Percentiles rank a stretch among this genome's conserved stretches.
These are phyloP conservation scores for Anabacerthia variegaticeps DNA, from an alignment of 2,797 vertebrate genomes.

Conservation along the genomic window DNA sequence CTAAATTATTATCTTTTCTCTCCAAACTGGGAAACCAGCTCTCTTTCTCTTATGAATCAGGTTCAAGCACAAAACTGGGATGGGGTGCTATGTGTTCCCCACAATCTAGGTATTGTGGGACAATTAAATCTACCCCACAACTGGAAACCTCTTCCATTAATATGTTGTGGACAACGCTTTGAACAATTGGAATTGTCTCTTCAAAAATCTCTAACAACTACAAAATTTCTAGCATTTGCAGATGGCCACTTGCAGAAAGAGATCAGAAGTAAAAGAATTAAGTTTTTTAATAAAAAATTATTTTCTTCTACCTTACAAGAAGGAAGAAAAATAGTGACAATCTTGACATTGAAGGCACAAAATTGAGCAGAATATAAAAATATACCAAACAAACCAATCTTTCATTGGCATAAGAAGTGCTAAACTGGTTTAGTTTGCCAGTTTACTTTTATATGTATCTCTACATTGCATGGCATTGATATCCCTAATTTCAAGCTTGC, in stretches of 20 bases:
- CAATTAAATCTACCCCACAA: background rate
- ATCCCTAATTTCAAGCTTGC: background rate
- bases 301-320: background rate
- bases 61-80: background rate
- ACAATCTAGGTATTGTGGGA: background rate
- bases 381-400: background rate
- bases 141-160: background rate
- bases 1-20: background rate
- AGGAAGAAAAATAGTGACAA: background rate
- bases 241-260: background rate
- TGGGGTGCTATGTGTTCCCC: background rate
- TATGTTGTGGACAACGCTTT: background rate
- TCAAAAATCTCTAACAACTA: background rate
- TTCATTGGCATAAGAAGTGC: background rate
- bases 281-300: fast-evolving
- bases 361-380: background rate
- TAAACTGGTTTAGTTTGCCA: background rate
- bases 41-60: background rate
- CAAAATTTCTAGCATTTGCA: background rate
- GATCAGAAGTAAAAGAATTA: background rate
- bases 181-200: background rate
- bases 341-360: background rate
- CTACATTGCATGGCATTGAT: background rate
- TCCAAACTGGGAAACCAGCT: background rate
- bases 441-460: background rate